phyloP scores from a whole-genome alignment of 2,113 vertebrate genomes.

The Pedionomus torquatus region DNA sequence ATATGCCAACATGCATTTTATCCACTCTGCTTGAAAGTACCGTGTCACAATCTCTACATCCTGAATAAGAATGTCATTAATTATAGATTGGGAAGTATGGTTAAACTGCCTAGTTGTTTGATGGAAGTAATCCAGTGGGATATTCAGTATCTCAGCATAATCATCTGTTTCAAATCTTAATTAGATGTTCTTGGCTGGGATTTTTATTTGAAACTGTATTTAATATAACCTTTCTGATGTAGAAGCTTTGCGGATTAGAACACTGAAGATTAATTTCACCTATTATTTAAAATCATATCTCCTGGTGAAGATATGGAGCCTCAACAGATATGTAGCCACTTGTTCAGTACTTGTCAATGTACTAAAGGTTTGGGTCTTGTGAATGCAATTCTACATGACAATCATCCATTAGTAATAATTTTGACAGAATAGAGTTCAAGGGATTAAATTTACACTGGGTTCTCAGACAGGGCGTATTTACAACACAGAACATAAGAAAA shows the following conservation, averaged over 20 bases:
- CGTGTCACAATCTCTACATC: neutral
- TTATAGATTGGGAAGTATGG: neutral
- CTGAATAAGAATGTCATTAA: neutral
- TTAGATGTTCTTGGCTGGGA: neutral
- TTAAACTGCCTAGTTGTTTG: neutral
- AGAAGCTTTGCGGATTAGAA: neutral
- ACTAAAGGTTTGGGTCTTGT: neutral
- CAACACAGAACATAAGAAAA: neutral
- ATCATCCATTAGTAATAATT: neutral
- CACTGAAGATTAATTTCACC: neutral
- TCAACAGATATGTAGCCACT: neutral
- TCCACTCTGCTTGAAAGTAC: neutral
- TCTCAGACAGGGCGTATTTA: neutral
- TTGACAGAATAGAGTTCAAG: neutral
- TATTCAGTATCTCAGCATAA: neutral
- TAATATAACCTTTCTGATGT: neutral
- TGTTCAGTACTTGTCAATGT: neutral
- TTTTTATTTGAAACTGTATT: neutral
- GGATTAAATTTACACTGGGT: neutral
- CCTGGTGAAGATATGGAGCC: neutral
- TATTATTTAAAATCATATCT: neutral
- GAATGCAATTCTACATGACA: neutral
- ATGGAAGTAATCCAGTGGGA: neutral
- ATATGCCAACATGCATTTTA: neutral
- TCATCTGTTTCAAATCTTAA: conserved; percentile 26